Evolutionary conservation across 2,113 vertebrate genomes (phyloP), one percentile per base, ranked within the genome.

Genomic region (Circaetus cinerascens): DNA sequence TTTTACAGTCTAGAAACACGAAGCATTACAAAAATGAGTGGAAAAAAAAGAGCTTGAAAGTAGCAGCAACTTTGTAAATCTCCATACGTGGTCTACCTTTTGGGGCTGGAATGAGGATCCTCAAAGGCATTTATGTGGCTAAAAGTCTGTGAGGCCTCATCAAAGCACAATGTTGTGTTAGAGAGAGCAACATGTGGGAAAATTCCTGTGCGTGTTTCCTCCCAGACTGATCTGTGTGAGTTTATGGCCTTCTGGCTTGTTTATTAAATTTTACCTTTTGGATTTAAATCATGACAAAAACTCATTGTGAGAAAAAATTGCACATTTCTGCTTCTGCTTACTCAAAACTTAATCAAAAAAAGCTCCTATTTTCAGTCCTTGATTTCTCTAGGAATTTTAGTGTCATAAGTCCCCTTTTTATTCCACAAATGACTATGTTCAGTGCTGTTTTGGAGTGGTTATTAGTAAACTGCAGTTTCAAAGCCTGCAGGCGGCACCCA

Each of bases 401-500:
- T 64, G 25, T 17, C 25, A 0, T 17, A 66, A 46, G 9, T 62
- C 15, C 14, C 34, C 11, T n/a, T 67, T 89, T 79, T 53, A 71
- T 80, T 79, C 53, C 32, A 25, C 8, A 15, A 45, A 64, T 64
- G 7, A 32, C 40, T 57, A 5, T 27, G 6, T 46, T 76, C 69
- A 46, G 0, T 4, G 1, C 55, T 67, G 57, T n/a, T 95, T 72
- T 83, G 41, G 32, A 71, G 9, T 13, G 55, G 48, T 30, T 85
- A 17, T 53, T 36, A 71, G 50, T 51, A 75, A 93, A 26, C 57
- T 88, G 41, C 76, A 46, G 67, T 73, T 71, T 64, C 25, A 48
- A 50, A 95, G 76, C 97, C 94, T 96, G 93, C 93, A 95, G 95
- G 97, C 84, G 74, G 93, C 95, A 95, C 94, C 59, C 94, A 86